A percentile compares a stretch with the other conserved stretches of the same genome.
Evolutionary conservation across 2,113 vertebrate species (phyloP).

Genomic region (Nothocercus nigrocapillus): DNA sequence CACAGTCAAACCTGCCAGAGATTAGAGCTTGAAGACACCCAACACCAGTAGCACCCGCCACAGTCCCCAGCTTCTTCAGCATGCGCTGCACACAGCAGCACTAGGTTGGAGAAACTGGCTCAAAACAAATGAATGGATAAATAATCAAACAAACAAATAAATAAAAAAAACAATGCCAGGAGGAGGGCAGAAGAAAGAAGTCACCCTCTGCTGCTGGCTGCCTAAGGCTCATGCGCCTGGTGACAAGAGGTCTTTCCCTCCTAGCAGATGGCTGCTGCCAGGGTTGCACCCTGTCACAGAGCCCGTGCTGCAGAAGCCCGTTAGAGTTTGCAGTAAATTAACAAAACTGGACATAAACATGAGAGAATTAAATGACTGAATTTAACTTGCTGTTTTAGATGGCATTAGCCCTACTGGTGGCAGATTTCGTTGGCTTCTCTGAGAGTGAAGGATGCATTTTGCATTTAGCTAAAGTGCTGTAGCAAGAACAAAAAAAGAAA

Average conservation of each 20-base stretch:
- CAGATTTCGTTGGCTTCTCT: not conserved
- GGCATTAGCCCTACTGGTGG: constrained; percentile 8
- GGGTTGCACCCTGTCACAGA: constrained; percentile 29
- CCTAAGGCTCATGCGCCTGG: not conserved
- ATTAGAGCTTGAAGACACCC: not conserved
- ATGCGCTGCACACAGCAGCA: rapidly evolving
- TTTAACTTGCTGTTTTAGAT: constrained; percentile 39
- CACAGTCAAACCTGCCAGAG: not conserved
- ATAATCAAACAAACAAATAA: not conserved
- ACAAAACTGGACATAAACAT: constrained; percentile 58
- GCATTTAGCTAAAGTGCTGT: not conserved
- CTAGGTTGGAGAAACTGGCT: not conserved
- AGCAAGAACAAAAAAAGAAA: not conserved
- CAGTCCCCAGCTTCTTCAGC: rapidly evolving
- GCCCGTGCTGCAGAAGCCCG: constrained; percentile 20
- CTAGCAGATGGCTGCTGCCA: constrained; percentile 27
- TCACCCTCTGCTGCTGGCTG: not conserved
- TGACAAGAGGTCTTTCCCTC: constrained; percentile 53
- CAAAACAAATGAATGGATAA: not conserved
- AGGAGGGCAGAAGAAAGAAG: not conserved
- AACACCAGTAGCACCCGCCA: not conserved
- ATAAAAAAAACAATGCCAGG: not conserved
- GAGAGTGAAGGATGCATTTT: not conserved
- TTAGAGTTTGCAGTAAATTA: constrained; percentile 40
- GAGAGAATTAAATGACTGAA: constrained; percentile 41